Conservation (phyloP, 2,797 vertebrate genomes). For the Spinibarbus caldwelli region DNA sequence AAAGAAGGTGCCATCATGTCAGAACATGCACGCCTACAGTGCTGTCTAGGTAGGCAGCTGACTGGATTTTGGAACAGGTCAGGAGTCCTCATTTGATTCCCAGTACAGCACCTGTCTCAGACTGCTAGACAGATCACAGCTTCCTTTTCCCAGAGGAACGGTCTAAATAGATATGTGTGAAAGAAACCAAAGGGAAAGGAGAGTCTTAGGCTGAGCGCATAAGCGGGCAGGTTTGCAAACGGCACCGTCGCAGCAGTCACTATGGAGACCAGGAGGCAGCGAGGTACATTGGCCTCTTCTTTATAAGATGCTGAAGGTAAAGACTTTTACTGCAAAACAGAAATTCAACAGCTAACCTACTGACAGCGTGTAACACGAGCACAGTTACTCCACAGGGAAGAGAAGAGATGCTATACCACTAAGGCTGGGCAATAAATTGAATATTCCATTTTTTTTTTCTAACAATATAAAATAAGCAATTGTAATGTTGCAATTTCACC, state of each 20-base stretch:
- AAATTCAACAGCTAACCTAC: not conserved
- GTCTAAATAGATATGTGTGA: constrained; percentile 75
- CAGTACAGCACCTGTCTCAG: constrained; percentile 63
- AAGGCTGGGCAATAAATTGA: not conserved
- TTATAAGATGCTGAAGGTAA: not conserved
- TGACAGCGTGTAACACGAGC: not conserved
- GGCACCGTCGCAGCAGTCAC: constrained; percentile 57
- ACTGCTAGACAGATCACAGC: constrained; percentile 64
- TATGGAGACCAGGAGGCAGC: constrained; percentile 65
- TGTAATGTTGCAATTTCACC: not conserved
- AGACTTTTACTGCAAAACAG: not conserved
- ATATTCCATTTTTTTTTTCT: not conserved
- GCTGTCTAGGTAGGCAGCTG: constrained; percentile 9
- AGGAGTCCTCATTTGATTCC: constrained; percentile 66
- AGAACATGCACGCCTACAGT: constrained; percentile 65
- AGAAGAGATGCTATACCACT: not conserved
- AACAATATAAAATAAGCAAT: not conserved
- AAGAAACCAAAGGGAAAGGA: constrained; percentile 45
- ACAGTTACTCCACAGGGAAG: not conserved
- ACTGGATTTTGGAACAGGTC: not conserved
- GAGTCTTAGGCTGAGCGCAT: not conserved
- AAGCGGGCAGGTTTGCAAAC: constrained; percentile 47
- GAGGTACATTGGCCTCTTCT: not conserved
- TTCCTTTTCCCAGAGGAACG: constrained; percentile 62
- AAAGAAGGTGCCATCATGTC: constrained; percentile 34